Conservation (phyloP, 2,797 vertebrate species). For the Microctenopoma lineatum region DNA sequence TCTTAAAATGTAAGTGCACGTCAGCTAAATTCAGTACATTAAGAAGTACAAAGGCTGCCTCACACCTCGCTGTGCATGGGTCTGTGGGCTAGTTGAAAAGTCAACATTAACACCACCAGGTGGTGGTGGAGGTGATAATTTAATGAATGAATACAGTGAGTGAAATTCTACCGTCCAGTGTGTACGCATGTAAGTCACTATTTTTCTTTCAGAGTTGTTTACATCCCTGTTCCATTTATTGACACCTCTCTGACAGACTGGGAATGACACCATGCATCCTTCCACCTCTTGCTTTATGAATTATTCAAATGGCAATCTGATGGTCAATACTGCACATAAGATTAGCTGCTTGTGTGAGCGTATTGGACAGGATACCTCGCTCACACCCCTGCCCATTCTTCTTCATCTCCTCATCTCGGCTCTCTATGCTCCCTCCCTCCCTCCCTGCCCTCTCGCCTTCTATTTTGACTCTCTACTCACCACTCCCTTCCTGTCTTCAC, state of each 20-base stretch:
- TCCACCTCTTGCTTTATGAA: conserved; percentile 58
- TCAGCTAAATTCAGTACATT: no score
- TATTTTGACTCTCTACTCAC: conserved; percentile 32
- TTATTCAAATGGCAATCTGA: conserved; percentile 70
- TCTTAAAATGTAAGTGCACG: not conserved
- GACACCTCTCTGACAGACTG: conserved; percentile 38
- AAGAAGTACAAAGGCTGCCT: no score
- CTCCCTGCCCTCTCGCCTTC: conserved; percentile 14
- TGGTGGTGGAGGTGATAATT: no score
- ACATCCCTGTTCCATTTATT: conserved; percentile 35
- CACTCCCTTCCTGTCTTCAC: conserved; percentile 41
- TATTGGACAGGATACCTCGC: conserved; percentile 55
- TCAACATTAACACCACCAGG: no score
- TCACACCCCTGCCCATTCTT: conserved; percentile 37
- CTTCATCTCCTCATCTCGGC: conserved; percentile 50
- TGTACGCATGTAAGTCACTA: not conserved
- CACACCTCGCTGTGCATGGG: no score
- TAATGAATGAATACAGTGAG: conserved; percentile 3
- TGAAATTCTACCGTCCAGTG: conserved; percentile 1
- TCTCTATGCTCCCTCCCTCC: conserved; percentile 24
- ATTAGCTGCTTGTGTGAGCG: conserved; percentile 64
- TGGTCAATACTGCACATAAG: conserved; percentile 69
- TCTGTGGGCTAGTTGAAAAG: no score
- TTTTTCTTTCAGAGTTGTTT: conserved; percentile 48
- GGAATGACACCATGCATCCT: conserved; percentile 50